Conservation (phyloP, 2,113 vertebrate genomes). For the Colossoma macropomum region DNA sequence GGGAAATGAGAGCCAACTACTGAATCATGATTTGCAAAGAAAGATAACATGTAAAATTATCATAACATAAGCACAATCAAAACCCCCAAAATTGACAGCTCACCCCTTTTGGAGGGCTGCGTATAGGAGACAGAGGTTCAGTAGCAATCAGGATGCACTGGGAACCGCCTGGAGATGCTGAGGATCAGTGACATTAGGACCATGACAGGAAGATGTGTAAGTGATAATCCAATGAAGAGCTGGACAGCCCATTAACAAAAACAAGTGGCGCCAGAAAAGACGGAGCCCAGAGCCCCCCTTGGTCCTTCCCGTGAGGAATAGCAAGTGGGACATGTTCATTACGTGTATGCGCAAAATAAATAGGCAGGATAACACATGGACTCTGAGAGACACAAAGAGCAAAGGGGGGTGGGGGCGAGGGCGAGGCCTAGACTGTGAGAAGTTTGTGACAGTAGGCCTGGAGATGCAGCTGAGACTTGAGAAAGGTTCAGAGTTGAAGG, state of each 20-base stretch:
- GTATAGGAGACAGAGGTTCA: neutral
- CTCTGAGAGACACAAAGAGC: constrained; percentile 43
- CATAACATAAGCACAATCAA: constrained; percentile 38
- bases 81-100: neutral
- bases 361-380: constrained; percentile 35
- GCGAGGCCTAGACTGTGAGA: constrained; percentile 66
- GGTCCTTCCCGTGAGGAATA: constrained; percentile 22
- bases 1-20: constrained; percentile 70
- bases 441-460: constrained; percentile 66
- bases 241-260: constrained; percentile 52
- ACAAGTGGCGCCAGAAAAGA: constrained; percentile 52
- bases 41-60: constrained; percentile 57
- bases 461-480: constrained; percentile 74
- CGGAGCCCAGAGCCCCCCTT: constrained; percentile 1
- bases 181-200: constrained; percentile 5
- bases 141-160: constrained; percentile 2
- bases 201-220: constrained; percentile 47
- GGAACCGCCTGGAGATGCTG: constrained; percentile 38
- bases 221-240: constrained; percentile 59
- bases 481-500: constrained; percentile 68
- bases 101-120: neutral
- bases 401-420: constrained; percentile 26
- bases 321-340: constrained; percentile 37
- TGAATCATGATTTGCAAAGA: constrained; percentile 61
- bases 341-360: constrained; percentile 32